Conservation (phyloP, 92 coral and sea anemone species). For the Diadumene lineata region DNA sequence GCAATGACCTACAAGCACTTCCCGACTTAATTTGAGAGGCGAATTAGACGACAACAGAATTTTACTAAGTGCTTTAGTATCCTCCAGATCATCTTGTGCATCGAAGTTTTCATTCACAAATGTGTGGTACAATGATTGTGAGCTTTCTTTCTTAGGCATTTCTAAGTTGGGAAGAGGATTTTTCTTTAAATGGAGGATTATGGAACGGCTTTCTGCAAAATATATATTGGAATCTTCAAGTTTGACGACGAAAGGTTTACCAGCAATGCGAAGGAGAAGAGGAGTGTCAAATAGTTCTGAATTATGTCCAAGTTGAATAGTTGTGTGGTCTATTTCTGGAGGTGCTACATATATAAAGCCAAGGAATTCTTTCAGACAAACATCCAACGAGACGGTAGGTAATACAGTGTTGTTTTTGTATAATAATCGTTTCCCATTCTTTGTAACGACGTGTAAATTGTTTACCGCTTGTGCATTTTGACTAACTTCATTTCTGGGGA, state of each 20-base stretch:
- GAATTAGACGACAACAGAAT: conserved; percentile 5
- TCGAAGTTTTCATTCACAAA: conserved; percentile 19
- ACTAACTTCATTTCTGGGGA: conserved; percentile 16
- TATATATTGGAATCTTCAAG: conserved; percentile 34
- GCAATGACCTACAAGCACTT: conserved; percentile 16
- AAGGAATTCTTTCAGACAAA: conserved; percentile 18
- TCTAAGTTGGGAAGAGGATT: conserved; percentile 9
- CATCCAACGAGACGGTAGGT: conserved; percentile 19
- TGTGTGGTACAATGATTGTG: neutral
- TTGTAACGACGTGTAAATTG: conserved; percentile 13
- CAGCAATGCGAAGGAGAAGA: conserved; percentile 38
- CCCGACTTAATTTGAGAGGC: conserved; percentile 12
- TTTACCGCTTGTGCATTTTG: conserved; percentile 13
- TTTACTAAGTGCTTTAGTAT: conserved; percentile 13
- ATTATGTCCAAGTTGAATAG: conserved; percentile 24
- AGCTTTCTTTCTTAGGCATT: conserved; percentile 12
- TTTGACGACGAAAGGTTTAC: conserved; percentile 29
- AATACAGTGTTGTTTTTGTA: conserved; percentile 14
- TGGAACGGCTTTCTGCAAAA: conserved; percentile 39
- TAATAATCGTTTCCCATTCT: conserved; percentile 25
- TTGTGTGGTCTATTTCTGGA: neutral
- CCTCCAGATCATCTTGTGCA: conserved; percentile 21
- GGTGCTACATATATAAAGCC: conserved; percentile 6
- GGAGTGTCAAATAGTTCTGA: conserved; percentile 26
- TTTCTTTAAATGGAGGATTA: conserved; percentile 17